phyloP scores from a whole-genome alignment of 2,113 vertebrate genomes.

The Pontoporia blainvillei region DNA sequence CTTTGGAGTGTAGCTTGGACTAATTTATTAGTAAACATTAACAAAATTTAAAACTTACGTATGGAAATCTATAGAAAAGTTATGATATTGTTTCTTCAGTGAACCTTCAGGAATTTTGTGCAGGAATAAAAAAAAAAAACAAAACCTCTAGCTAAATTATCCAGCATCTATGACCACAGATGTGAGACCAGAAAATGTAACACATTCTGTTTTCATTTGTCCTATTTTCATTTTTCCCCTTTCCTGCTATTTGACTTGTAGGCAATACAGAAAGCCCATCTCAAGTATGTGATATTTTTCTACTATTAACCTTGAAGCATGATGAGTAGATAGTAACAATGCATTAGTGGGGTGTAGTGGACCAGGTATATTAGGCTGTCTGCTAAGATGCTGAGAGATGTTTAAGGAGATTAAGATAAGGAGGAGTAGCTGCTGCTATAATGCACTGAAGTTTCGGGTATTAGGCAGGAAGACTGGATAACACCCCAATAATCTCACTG shows the following conservation, averaged over 20 bases:
- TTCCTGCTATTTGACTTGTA: slow-evolving; percentile 16
- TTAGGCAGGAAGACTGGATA: not conserved
- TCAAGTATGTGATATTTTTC: not conserved
- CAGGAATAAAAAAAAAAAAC: slow-evolving; percentile 2
- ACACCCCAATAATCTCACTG: not conserved
- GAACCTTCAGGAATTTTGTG: not conserved
- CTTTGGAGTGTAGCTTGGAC: not conserved
- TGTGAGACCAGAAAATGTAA: not conserved
- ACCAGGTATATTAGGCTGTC: not conserved
- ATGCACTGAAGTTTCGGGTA: not conserved
- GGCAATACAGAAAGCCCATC: not conserved
- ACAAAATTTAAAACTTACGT: not conserved
- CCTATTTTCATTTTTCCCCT: not conserved
- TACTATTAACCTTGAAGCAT: not conserved
- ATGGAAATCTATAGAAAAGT: not conserved
- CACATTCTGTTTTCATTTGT: not conserved
- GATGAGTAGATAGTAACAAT: not conserved
- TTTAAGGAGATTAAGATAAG: not conserved
- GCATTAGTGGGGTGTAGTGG: not conserved
- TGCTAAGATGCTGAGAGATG: not conserved
- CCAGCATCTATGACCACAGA: not conserved
- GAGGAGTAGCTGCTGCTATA: not conserved
- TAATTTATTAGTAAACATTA: slow-evolving; percentile 25
- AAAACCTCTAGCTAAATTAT: not conserved
- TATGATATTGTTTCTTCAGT: not conserved